A percentile compares a stretch with the other conserved stretches of the same genome.
These are phyloP conservation scores for Dioctria rufipes DNA, from an alignment of 2,888 invertebrate species.

Conservation along the genomic window DNA sequence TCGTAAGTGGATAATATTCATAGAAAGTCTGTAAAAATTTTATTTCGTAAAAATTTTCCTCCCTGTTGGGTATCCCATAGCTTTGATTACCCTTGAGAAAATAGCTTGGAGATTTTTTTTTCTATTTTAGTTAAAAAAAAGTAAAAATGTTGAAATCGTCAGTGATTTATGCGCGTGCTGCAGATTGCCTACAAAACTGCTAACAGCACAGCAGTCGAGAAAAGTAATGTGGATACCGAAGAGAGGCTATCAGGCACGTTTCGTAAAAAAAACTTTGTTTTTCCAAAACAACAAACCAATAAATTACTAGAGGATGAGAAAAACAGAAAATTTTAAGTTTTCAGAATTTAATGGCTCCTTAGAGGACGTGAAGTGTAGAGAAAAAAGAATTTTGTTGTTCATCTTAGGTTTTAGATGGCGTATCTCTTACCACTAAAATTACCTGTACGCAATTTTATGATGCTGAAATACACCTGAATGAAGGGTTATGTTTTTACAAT, in stretches of 20 bases:
- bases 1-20: slow-evolving; percentile 8
- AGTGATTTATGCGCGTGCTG: slow-evolving; percentile 39
- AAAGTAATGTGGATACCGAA: slow-evolving; percentile 3
- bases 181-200: slow-evolving; percentile 32
- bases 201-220: slow-evolving; percentile 36
- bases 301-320: slow-evolving; percentile 19
- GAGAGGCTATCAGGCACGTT: slow-evolving; percentile 6
- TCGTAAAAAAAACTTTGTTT: background rate
- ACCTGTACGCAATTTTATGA: slow-evolving; percentile 18
- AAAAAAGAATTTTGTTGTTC: background rate
- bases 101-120: background rate
- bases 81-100: background rate
- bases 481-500: background rate
- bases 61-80: slow-evolving; percentile 6
- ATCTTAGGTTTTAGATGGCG: background rate
- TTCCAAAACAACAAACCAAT: slow-evolving; percentile 32
- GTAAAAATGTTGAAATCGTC: background rate
- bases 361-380: background rate
- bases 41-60: background rate
- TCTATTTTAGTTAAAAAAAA: background rate
- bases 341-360: slow-evolving; percentile 26
- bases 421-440: background rate
- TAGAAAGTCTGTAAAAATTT: background rate
- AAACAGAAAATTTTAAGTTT: slow-evolving; percentile 39
- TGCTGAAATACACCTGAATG: slow-evolving; percentile 11